Conservation (phyloP, 2,797 vertebrate genomes). For the Gambelia wislizenii region DNA sequence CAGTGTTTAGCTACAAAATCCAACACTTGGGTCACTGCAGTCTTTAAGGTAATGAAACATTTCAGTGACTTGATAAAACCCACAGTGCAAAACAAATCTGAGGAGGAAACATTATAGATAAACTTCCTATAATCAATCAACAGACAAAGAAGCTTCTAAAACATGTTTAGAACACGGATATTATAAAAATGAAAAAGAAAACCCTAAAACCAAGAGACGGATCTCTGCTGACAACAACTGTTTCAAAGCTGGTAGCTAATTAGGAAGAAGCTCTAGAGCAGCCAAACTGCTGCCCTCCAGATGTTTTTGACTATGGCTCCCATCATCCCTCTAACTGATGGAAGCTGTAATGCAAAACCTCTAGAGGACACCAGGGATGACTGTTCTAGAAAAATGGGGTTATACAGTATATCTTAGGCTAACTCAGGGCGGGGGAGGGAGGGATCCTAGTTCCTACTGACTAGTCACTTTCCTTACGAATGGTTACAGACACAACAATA, state of each 20-base stretch:
- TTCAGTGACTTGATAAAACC: conserved; percentile 7
- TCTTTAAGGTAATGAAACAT: background rate
- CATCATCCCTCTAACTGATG: background rate
- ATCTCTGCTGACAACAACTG: background rate
- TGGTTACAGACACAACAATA: background rate
- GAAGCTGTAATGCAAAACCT: background rate
- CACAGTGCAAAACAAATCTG: background rate
- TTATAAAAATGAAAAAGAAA: background rate
- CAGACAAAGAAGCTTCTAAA: background rate
- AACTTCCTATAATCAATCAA: background rate
- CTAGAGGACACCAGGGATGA: background rate
- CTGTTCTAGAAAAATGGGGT: background rate
- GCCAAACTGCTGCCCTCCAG: background rate
- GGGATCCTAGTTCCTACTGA: background rate
- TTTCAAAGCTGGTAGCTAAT: background rate
- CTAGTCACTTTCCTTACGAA: background rate
- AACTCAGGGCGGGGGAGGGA: background rate
- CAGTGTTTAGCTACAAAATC: background rate
- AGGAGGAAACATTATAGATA: background rate
- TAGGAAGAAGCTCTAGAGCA: background rate
- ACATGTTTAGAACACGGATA: background rate
- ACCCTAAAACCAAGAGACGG: background rate
- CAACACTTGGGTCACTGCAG: background rate
- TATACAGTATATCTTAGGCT: background rate
- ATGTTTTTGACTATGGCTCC: background rate